Conservation (phyloP, 2,888 invertebrate genomes). For the Cephus rjabovi region DNA sequence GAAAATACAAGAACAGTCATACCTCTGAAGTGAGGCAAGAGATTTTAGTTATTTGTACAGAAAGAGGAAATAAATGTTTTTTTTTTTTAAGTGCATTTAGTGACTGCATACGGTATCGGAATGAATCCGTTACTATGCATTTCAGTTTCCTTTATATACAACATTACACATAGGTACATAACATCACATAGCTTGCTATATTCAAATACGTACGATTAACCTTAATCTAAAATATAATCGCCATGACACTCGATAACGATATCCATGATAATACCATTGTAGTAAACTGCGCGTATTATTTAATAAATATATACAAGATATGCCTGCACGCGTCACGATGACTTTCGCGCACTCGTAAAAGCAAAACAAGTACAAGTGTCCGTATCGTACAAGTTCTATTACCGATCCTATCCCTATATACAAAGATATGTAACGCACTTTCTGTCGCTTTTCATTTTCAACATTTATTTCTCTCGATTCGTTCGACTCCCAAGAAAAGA, state of each 20-base stretch:
- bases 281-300: constrained; percentile 29
- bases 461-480: background rate
- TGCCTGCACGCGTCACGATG: constrained; percentile 15
- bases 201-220: constrained; percentile 49
- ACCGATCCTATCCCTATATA: background rate
- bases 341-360: background rate
- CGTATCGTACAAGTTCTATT: background rate
- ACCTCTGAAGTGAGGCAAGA: background rate
- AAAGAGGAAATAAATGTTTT: background rate
- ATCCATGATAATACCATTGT: constrained; percentile 38
- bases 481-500: background rate
- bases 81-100: background rate
- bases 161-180: constrained; percentile 62
- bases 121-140: constrained; percentile 33
- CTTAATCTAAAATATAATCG: constrained; percentile 29
- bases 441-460: background rate
- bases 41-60: background rate
- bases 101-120: background rate
- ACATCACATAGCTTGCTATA: constrained; percentile 65
- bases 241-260: constrained; percentile 31
- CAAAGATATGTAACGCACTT: constrained; percentile 1
- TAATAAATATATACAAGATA: constrained; percentile 41
- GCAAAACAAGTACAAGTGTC: background rate
- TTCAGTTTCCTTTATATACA: constrained; percentile 60
- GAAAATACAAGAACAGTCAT: background rate